Base-by-base conservation (phyloP, 2,113 vertebrate genomes). In the Thamnophis sirtalis region DNA sequence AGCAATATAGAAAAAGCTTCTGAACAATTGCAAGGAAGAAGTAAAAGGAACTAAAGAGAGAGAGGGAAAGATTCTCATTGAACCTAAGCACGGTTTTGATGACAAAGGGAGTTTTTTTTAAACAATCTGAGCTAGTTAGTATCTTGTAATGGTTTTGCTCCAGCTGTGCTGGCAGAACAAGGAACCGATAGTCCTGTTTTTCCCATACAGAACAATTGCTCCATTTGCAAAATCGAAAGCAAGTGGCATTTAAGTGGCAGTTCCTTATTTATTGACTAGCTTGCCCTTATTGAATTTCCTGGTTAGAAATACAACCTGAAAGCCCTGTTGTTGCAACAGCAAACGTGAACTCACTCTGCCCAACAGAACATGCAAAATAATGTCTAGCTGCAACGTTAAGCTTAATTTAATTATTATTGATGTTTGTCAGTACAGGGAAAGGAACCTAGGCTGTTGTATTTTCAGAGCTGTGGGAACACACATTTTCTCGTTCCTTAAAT, bases 251-350 rank as follows among this genome's bases (percentile, higher is more conserved):
- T 93, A 93, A 84, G 91, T 93, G 91, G 55, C 53, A 94, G 49
- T 93, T 91, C 94, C 89, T 95, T 94, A 95, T 91, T 95, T 95
- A 93, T 89, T 92, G 91, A 96, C 87, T 95, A 93, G 91, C 89
- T 60, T 93, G 84, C 5, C 90, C 91, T 90, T 92, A 86, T 90
- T 95, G 94, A 94, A 91, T 89, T 94, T 87, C 88, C 60, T 88
- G 54, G 60, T 93, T 88, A 91, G 22, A 95, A 92, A 38, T 7
- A 93, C 68, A 87, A 60, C 15, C 22, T 0, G 17, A 55, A 22
- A 0, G 1, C 33, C 2, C 1, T 19, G 86, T 84, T 94, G 92
- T 19, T 87, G 80, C 38, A 49, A 86, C 48, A 86, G 92, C 73
- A 60, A 55, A 50, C 22, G 17, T 56, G n/a, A 84, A 21, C 33